Conservation (phyloP, 2,888 invertebrate species). For the Parochlus steinenii region DNA sequence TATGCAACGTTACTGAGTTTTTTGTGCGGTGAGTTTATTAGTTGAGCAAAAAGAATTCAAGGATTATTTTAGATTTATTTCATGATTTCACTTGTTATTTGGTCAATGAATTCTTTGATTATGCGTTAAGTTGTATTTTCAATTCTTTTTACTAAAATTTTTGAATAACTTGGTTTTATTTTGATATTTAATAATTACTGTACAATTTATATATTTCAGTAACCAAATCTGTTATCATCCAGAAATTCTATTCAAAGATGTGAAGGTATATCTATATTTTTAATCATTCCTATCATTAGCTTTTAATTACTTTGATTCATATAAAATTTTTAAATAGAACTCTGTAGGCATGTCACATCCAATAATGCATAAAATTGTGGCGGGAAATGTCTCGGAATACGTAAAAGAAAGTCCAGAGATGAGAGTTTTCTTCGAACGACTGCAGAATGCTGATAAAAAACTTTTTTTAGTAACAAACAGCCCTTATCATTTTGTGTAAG, state of each 20-base stretch:
- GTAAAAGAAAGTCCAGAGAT: constrained; percentile 61
- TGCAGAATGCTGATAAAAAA: constrained; percentile 62
- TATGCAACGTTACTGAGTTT: constrained; percentile 88
- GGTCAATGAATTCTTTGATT: no score
- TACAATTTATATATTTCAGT: no score
- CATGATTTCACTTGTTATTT: no score
- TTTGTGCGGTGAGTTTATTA: no score
- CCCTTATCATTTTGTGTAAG: constrained; percentile 89
- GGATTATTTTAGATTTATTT: no score
- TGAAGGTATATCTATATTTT: constrained; percentile 44
- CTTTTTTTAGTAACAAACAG: constrained; percentile 94
- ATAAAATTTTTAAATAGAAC: constrained; percentile 35
- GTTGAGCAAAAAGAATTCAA: no score
- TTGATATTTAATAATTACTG: no score
- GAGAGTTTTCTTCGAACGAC: constrained; percentile 53
- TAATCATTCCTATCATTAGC: constrained; percentile 4
- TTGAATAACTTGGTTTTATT: no score
- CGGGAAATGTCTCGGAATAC: constrained; percentile 61
- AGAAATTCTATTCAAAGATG: constrained; percentile 87
- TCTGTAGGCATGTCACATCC: constrained; percentile 79
- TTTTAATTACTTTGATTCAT: constrained; percentile 20
- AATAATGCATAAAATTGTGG: constrained; percentile 78
- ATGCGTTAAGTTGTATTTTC: no score
- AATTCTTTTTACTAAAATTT: no score
- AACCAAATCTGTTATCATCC: constrained; percentile 89